phyloP scores from a whole-genome alignment of 2,113 vertebrate genomes.

The Suricata suricatta region DNA sequence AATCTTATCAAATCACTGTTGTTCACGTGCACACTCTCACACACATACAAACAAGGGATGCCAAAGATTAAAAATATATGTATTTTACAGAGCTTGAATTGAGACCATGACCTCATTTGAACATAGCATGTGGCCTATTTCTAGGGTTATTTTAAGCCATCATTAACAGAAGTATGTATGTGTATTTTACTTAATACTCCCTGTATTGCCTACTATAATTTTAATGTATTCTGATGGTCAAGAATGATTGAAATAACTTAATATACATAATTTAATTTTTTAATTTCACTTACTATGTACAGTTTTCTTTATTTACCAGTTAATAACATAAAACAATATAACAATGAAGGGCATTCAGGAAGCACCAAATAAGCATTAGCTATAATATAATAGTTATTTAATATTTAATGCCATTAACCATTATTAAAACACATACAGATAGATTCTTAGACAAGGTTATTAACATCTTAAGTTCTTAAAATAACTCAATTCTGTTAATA shows the following conservation, averaged over 20 bases:
- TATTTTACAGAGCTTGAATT: constrained; percentile 41
- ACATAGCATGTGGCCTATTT: neutral
- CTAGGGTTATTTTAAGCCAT: constrained; percentile 55
- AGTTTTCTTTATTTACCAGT: neutral
- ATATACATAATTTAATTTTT: neutral
- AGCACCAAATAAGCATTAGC: neutral
- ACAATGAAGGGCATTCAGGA: neutral
- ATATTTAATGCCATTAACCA: neutral
- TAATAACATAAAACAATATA: neutral
- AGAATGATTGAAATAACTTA: neutral
- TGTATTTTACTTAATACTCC: neutral
- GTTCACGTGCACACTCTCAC: constrained; percentile 25
- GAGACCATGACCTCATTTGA: constrained; percentile 61
- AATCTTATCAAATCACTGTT: constrained; percentile 58
- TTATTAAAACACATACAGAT: neutral
- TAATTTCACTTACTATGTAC: neutral
- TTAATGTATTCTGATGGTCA: neutral
- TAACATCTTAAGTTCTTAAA: neutral
- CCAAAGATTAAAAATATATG: constrained; percentile 48
- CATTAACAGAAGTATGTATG: neutral
- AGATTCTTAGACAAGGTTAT: neutral
- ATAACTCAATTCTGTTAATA: neutral
- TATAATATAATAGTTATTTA: neutral
- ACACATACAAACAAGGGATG: constrained; percentile 47
- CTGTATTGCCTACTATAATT: neutral